Evolutionary conservation across 2,888 invertebrate species (phyloP), one percentile per base, ranked within the genome.

Genomic region (Lysandra bellargus): DNA sequence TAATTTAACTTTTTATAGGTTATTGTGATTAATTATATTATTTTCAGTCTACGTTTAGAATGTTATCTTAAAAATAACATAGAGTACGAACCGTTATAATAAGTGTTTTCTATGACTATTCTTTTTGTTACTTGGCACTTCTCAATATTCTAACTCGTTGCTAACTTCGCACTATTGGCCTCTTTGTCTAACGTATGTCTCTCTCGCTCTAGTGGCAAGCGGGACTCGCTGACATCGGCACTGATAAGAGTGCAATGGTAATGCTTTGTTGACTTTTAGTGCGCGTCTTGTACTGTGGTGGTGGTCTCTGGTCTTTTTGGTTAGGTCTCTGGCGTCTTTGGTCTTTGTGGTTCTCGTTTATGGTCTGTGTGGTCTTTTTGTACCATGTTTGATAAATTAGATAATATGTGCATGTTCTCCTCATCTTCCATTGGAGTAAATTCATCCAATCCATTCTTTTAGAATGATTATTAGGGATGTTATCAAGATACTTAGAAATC

Each of bases 141-240:
- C 12, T 64, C 2, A 64, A 23, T 64, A 23, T 9, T 30, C 12
- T 64, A 30, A 64, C 9, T 30, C 81, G 33, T 69, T 33, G 69
- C 33, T 69, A 69, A 69, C 37, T 69, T 60, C n/a, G n/a, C 14
- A 23, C 4, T 40, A 73, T 17, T 40, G 4, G n/a, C 77, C 75
- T 78, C 53, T 80, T 74, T 74, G n/a, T 82, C 80, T 82, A 79
- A 40, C 69, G 57, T 78, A 14, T 73, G 30, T 78, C 80, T 83
- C 80, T 80, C 69, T 82, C 80, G 81, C 81, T 83, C 84, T 87
- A 92, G 91, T 87, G 88, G 87, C 82, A 91, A 88, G 82, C 85
- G 89, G 44, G 89, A 88, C 81, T 88, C 92, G 76, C 89, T 90
- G 90, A 90, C 89, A 82, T 88, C 92, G 0, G 85, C 90, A 33